phyloP scores from a whole-genome alignment of 2,888 invertebrate genomes.

The Dysmachus trigonus region DNA sequence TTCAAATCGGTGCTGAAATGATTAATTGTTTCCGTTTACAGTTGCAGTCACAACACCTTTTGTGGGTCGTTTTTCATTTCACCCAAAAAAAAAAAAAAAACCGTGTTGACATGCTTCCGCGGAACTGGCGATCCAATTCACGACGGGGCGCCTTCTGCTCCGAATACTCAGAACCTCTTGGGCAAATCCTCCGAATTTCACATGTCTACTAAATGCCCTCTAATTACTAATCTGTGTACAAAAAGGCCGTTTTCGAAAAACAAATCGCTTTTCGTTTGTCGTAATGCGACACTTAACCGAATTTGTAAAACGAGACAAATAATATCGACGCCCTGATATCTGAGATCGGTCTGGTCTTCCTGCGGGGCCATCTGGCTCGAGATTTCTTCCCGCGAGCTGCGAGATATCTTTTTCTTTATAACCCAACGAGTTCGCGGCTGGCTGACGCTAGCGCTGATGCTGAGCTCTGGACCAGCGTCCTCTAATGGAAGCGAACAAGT shows the following conservation, averaged over 20 bases:
- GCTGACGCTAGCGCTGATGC: not conserved
- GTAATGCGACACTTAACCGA: slow-evolving; percentile 47
- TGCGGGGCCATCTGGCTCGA: slow-evolving; percentile 35
- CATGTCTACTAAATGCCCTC: slow-evolving; percentile 38
- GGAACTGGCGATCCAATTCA: not conserved
- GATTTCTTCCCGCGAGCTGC: not conserved
- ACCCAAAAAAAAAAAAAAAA: too few relatives aligned
- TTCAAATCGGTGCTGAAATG: not conserved
- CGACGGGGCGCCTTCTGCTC: not conserved
- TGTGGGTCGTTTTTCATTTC: slow-evolving; percentile 20
- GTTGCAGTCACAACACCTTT: slow-evolving; percentile 8
- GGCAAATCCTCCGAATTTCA: not conserved
- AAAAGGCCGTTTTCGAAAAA: slow-evolving; percentile 42
- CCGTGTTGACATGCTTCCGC: not conserved
- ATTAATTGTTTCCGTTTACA: slow-evolving; percentile 20
- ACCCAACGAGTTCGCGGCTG: too few relatives aligned
- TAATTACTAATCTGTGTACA: slow-evolving; percentile 49
- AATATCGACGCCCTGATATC: slow-evolving; percentile 47
- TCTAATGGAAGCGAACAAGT: slow-evolving; percentile 18
- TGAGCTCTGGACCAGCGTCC: not conserved
- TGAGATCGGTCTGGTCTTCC: slow-evolving; percentile 38
- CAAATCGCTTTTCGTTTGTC: slow-evolving; percentile 41
- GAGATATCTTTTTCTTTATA: too few relatives aligned
- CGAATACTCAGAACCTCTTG: not conserved
- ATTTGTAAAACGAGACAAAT: slow-evolving; percentile 46